These are phyloP conservation scores for Sesia apiformis DNA, from an alignment of 2,888 invertebrate species.

Conservation along the genomic window DNA sequence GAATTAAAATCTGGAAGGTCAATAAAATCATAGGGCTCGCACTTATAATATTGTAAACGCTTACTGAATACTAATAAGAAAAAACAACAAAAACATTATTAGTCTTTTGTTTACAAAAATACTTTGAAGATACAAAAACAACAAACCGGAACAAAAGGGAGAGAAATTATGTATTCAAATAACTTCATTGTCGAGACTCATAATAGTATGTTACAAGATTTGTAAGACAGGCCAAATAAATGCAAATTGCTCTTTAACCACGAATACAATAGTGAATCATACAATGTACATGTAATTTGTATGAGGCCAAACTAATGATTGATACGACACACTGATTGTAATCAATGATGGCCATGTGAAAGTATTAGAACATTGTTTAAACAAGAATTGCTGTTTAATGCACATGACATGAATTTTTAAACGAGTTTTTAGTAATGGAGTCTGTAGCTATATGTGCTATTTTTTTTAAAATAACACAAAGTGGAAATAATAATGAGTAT, in stretches of 20 bases:
- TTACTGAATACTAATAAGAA: background rate
- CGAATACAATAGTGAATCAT: slow-evolving; percentile 37
- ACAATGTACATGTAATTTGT: slow-evolving; percentile 27
- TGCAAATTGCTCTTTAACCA: slow-evolving; percentile 40
- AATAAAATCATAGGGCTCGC: no score
- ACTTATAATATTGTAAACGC: background rate
- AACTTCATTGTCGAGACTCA: background rate
- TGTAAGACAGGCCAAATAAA: slow-evolving; percentile 22
- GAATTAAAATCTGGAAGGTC: no score
- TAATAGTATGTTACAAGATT: slow-evolving; percentile 17
- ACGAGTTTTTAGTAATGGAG: no score
- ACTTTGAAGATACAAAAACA: background rate
- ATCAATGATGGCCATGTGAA: slow-evolving; percentile 1
- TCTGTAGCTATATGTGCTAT: no score
- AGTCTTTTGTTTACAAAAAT: no score
- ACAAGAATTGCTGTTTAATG: background rate
- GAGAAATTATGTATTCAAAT: background rate
- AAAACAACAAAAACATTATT: no score
- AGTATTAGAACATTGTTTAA: background rate
- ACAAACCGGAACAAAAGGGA: background rate
- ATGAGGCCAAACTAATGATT: slow-evolving; percentile 32
- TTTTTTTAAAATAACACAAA: no score
- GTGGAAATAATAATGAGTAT: no score
- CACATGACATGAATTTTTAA: no score
- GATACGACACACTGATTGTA: slow-evolving; percentile 8